Percentiles rank a stretch among this genome's conserved stretches.
phyloP scores from a whole-genome alignment of 2,888 invertebrate genomes.

The Metalampra italica region DNA sequence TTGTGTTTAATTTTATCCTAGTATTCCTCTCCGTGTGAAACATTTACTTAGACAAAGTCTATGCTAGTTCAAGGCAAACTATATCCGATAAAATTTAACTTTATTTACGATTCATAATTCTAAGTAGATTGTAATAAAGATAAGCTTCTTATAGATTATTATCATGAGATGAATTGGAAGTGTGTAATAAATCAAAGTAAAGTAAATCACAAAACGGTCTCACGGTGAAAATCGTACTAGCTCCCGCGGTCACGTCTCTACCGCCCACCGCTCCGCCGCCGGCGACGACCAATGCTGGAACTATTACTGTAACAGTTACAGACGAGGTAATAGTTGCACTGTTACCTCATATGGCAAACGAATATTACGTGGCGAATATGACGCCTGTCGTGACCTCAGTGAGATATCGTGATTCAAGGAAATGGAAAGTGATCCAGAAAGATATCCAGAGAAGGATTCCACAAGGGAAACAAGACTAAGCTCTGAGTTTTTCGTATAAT shows the following conservation, averaged over 20 bases:
- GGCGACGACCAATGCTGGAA: conserved; percentile 2
- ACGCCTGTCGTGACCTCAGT: conserved; percentile 14
- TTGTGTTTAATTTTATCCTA: background rate
- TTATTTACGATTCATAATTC: background rate
- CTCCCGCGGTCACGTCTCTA: conserved; percentile 12
- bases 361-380: conserved; percentile 12
- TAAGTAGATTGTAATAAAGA: background rate
- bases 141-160: background rate
- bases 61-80: background rate
- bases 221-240: conserved; percentile 21
- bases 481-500: background rate
- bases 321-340: conserved; percentile 12
- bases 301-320: conserved; percentile 13
- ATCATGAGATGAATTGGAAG: background rate
- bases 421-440: conserved; percentile 7
- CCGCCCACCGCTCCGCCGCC: conserved; percentile 10
- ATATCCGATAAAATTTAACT: background rate
- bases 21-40: background rate
- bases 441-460: background rate
- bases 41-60: background rate
- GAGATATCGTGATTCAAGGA: conserved; percentile 7
- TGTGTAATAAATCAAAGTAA: background rate
- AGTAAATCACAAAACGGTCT: conserved; percentile 3
- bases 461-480: too few relatives aligned
- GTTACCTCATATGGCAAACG: conserved; percentile 17